Evolutionary conservation across 2,888 invertebrate genomes (phyloP).

Genomic region (Ganaspis brasiliensis): DNA sequence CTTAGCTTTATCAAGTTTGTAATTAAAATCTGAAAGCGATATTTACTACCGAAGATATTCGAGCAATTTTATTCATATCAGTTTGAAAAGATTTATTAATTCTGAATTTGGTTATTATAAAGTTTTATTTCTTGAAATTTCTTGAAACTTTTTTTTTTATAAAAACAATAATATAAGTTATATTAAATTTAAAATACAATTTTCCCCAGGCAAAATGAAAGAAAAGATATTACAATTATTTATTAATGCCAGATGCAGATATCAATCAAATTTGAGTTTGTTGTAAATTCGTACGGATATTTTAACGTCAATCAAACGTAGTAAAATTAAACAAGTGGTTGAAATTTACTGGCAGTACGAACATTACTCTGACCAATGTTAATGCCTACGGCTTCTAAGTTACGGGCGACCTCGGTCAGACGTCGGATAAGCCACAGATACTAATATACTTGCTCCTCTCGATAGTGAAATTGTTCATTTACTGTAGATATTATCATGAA

Average conservation of each 20-base stretch:
- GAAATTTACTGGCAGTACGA: slow-evolving; percentile 23
- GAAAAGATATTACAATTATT: no score
- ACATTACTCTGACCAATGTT: not conserved
- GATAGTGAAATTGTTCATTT: slow-evolving; percentile 34
- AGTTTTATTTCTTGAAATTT: not conserved
- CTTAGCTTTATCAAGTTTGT: not conserved
- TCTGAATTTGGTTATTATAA: not conserved
- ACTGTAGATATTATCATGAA: slow-evolving; percentile 2
- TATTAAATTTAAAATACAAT: no score
- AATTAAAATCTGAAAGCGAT: not conserved
- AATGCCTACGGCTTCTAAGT: slow-evolving; percentile 30
- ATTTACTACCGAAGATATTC: not conserved
- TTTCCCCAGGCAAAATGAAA: no score
- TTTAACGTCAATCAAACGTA: slow-evolving; percentile 4
- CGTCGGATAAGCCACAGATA: slow-evolving; percentile 22
- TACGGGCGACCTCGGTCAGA: slow-evolving; percentile 26
- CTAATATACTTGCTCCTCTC: slow-evolving; percentile 27
- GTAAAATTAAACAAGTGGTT: not conserved
- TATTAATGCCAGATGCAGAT: no score
- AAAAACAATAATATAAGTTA: no score
- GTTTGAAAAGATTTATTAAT: not conserved
- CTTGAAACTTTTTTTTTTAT: not conserved
- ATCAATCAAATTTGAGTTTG: not conserved
- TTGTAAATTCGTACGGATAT: not conserved
- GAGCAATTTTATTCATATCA: not conserved